Evolutionary conservation across 2,888 invertebrate species (phyloP).

Genomic region (Caenorhabditis sulstoni): DNA sequence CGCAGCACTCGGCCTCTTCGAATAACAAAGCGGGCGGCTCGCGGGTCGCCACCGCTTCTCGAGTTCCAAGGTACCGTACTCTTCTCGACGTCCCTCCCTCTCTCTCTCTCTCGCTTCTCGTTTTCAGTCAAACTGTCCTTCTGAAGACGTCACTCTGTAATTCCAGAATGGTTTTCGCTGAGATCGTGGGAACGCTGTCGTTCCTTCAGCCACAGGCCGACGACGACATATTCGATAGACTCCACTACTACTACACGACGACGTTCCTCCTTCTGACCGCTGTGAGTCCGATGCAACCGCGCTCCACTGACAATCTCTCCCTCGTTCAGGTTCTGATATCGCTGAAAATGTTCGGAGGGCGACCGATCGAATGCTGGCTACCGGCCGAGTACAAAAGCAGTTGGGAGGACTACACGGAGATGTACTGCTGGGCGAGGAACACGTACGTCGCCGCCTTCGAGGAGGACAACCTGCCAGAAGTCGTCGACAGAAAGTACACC

Average conservation of each 20-base stretch:
- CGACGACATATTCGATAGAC: constrained; percentile 81
- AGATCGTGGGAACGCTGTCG: constrained; percentile 79
- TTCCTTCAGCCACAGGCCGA: constrained; percentile 78
- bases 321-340: constrained; percentile 75
- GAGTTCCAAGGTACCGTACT: constrained; percentile 59
- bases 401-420: constrained; percentile 80
- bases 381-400: constrained; percentile 79
- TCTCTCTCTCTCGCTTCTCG: constrained; percentile 19
- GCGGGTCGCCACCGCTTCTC: constrained; percentile 44
- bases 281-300: constrained; percentile 55
- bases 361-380: constrained; percentile 80
- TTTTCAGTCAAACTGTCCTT: too few species aligned
- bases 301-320: neutral
- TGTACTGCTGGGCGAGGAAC: constrained; percentile 80
- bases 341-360: constrained; percentile 80
- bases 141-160: too few species aligned
- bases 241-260: constrained; percentile 83
- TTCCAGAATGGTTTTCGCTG: constrained; percentile 79
- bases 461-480: constrained; percentile 75
- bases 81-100: neutral
- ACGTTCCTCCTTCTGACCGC: constrained; percentile 82
- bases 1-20: constrained; percentile 37
- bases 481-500: constrained; percentile 59
- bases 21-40: constrained; percentile 60
- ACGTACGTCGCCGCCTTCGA: constrained; percentile 80